These are phyloP conservation scores for Sebastes iracundus DNA, from an alignment of 2,797 vertebrate genomes.

Conservation along the genomic window DNA sequence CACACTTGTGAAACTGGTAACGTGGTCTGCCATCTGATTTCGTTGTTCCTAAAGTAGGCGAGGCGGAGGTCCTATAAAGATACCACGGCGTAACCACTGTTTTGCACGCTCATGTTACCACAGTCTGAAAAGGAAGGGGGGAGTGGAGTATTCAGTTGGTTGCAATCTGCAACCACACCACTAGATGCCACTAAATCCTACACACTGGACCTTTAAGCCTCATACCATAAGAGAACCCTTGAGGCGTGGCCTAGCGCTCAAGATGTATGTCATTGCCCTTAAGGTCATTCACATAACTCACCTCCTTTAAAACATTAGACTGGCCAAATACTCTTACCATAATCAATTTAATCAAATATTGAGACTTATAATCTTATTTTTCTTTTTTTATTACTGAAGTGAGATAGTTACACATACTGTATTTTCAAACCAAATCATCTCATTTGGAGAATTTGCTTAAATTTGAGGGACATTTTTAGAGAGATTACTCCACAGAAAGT, in stretches of 20 bases:
- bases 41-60: not conserved
- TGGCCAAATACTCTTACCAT: not conserved
- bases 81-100: not conserved
- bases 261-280: conserved; percentile 27
- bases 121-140: not conserved
- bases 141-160: not conserved
- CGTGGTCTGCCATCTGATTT: not conserved
- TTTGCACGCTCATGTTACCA: not conserved
- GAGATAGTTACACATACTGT: not conserved
- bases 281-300: conserved; percentile 18
- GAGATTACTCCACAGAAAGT: not conserved
- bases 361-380: not conserved
- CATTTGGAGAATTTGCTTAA: not conserved
- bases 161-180: not conserved
- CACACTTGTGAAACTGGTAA: not conserved
- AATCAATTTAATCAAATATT: not conserved
- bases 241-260: conserved; percentile 30
- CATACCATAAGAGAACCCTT: conserved; percentile 17
- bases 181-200: not conserved
- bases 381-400: not conserved
- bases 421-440: not conserved
- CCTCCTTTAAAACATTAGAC: conserved; percentile 5
- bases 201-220: conserved; percentile 7
- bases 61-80: not conserved
- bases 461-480: not conserved